Evolutionary conservation across 2,888 invertebrate genomes (phyloP), one percentile per base, ranked within the genome.

Genomic region (Steromphala cineraria): DNA sequence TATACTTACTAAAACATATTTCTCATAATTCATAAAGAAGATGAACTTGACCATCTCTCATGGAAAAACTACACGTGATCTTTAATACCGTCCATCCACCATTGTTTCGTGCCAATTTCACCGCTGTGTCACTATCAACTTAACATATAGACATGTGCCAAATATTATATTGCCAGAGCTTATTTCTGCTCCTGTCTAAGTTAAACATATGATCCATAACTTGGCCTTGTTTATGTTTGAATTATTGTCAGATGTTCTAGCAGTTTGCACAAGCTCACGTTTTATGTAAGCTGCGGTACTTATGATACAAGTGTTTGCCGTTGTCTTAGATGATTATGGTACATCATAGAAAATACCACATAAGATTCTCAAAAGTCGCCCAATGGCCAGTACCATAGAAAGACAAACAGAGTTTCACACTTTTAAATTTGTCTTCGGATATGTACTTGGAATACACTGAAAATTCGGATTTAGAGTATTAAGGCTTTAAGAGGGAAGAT

Each of bases 181-280:
- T 71, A 71, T 4, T 19, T 71, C 36, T 71, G 40, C 28, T 71
- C 19, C 28, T 36, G n/a, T 36, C 40, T n/a, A 31, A 71, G 71
- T 36, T 71, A 71, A 71, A 71, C 28, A 36, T 31, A 71, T 71
- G 36, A 71, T 71, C 36, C 36, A 71, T 71, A 40, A 36, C 40
- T 71, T 24, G 62, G 28, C 28, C n/a, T 28, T 62, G 62, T 62
- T 62, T 62, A 28, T 28, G 17, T 19, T 28, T 28, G 62, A 24
- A 24, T 62, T 62, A 62, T 62, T 19, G 71, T 36, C 71, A 71
- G 31, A 36, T 36, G 71, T 31, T 71, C 24, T 71, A 24, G 36
- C 36, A n/a, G 19, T 71, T 40, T 71, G 40, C 71, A 36, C 28
- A 36, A 40, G 71, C 71, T 71, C 71, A 71, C 71, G 71, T 71